These are phyloP conservation scores for Sphaeramia orbicularis DNA, from an alignment of 2,797 vertebrate species.

Conservation along the genomic window DNA sequence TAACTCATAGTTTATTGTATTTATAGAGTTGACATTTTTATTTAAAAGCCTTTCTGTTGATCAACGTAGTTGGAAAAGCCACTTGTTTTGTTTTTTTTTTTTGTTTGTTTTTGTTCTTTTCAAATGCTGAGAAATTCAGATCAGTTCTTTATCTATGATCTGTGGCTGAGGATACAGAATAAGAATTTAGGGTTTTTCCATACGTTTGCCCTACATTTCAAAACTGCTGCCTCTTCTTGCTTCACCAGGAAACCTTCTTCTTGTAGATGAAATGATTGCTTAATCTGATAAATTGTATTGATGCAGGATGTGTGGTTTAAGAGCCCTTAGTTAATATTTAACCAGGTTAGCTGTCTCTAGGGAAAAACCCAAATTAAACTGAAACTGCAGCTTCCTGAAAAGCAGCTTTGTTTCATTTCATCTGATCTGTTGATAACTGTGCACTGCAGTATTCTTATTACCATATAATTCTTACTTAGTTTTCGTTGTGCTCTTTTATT, in stretches of 20 bases:
- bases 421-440: neutral
- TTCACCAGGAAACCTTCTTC: constrained; percentile 3
- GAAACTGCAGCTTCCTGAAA: neutral
- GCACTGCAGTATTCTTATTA: too few species aligned
- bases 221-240: neutral
- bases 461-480: too few species aligned
- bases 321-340: constrained; percentile 7
- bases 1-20: too few species aligned
- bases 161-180: neutral
- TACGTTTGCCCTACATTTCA: constrained; percentile 21
- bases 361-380: constrained; percentile 19
- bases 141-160: neutral
- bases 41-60: neutral
- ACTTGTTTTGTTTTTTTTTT: neutral
- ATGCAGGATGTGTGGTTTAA: constrained; percentile 1
- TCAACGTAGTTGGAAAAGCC: constrained; percentile 38
- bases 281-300: constrained; percentile 1
- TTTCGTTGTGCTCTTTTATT: too few species aligned
- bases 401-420: neutral
- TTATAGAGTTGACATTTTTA: too few species aligned
- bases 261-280: constrained; percentile 13
- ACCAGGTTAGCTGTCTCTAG: constrained; percentile 10
- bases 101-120: neutral
- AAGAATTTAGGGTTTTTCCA: constrained; percentile 25
- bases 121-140: neutral